Base-by-base conservation (phyloP, 2,888 invertebrate species). In the Neuroscelio doddi region DNA sequence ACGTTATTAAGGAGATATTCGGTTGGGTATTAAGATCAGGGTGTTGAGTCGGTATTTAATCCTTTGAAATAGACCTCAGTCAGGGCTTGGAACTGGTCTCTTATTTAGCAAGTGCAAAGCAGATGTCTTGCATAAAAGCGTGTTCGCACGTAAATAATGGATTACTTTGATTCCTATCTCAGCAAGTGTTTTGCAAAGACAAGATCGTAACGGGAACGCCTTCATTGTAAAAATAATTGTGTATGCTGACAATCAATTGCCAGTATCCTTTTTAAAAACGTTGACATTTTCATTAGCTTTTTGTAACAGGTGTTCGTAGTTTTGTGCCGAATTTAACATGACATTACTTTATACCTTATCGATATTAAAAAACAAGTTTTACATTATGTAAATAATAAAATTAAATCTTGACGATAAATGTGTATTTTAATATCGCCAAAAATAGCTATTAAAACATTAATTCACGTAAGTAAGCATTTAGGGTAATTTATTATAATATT, bases 1-100 rank as follows among this genome's bases (percentile, higher is more conserved):
- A 52, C 57, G 47, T 47, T 63, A 47, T 63, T 63, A 56, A 55
- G 46, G 63, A 56, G 63, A 63, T 56, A 45, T 46, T 63, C 57
- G 27, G 49, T 14, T 10, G 32, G 26, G 64, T 57, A 53, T 64
- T 58, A 53, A 53, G 64, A 53, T 57, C 66, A 45, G 55, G 61
- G 69, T 68, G 68, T 70, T 64, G 70, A 66, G 69, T 69, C 63
- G 69, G 71, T 71, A 53, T 71, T 71, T 71, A 71, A 72, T 72
- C 72, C 74, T 70, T 70, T 69, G 70, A 74, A 71, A 74, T 72
- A 61, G 71, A 70, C 55, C 71, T 53, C 49, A 62, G 53, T 45
- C 57, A 39, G 49, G 57, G 47, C 58, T 58, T 49, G 57, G 36
- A 29, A 49, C 44, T 57, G 57, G 57, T 64, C 32, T 64, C 63